These are phyloP conservation scores for Ethmia dodecea DNA, from an alignment of 2,888 invertebrate species.

Conservation along the genomic window DNA sequence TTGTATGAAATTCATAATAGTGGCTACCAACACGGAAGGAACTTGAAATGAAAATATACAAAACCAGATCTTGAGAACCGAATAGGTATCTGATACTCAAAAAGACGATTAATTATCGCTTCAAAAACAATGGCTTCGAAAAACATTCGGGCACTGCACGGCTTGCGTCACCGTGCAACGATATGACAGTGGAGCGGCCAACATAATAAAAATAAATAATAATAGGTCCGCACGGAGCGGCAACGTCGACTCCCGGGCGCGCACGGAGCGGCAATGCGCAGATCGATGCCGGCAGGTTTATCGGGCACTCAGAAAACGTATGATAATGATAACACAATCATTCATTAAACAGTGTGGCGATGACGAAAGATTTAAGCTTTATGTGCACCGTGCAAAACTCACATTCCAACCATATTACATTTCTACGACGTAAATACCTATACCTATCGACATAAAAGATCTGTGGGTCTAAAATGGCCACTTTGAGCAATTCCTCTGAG, in stretches of 20 bases:
- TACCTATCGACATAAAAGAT: too few relatives aligned
- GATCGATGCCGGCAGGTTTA: constrained; percentile 10
- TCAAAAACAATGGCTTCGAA: too few relatives aligned
- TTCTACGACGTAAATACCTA: too few relatives aligned
- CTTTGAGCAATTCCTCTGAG: too few relatives aligned
- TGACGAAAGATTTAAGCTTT: too few relatives aligned
- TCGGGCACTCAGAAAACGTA: constrained; percentile 2
- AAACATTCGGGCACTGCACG: constrained; percentile 12
- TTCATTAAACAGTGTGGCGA: too few relatives aligned
- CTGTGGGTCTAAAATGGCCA: too few relatives aligned
- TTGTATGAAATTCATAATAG: too few relatives aligned
- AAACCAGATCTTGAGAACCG: neutral
- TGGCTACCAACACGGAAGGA: too few relatives aligned
- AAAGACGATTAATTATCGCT: neutral
- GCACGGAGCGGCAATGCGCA: constrained; percentile 10
- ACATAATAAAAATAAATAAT: constrained; percentile 17
- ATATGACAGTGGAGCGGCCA: constrained; percentile 2
- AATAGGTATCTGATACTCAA: neutral
- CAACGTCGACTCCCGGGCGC: constrained; percentile 6
- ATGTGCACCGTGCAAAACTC: too few relatives aligned
- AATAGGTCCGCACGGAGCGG: constrained; percentile 10
- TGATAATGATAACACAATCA: neutral
- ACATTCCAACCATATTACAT: too few relatives aligned
- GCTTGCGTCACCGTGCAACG: constrained; percentile 12
- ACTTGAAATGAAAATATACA: too few relatives aligned